Evolutionary conservation across 2,113 vertebrate species (phyloP), one percentile per base, ranked within the genome.

Genomic region (Phaethornis superciliosus): DNA sequence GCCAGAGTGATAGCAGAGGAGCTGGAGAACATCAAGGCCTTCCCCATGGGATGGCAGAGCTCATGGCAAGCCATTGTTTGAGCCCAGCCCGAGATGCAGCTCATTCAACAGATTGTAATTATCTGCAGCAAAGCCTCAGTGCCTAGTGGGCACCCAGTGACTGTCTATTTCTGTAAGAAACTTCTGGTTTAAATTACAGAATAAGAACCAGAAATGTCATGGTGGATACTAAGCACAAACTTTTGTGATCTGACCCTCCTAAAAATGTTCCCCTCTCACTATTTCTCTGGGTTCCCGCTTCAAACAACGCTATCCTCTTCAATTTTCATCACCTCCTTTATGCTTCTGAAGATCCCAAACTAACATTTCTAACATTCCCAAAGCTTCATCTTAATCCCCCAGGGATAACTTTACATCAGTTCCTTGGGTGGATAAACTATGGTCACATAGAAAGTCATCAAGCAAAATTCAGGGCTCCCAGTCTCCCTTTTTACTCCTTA

Each of bases 91-190:
- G 3, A 78, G 77, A 81, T 24, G 56, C 72, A 84, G 89, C 65
- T 93, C 92, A 89, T 90, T 92, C 91, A 87, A 81, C 90, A 86
- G 83, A 84, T 69, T 60, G 46, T 84, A 94, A 95, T 93, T 89
- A 86, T 93, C 86, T 84, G 70, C 83, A 92, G 94, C 78, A 94
- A 86, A 91, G 86, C 64, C 87, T 90, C 1, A 0, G 81, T 91
- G 94, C 77, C 91, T 91, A 89, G 93, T 90, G 94, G 95, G 89
- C 91, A 95, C 93, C 86, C 95, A 95, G 81, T 44, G 65, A 95
- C 90, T 96, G 93, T 85, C 89, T 96, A 81, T 92, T 92, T 93
- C 89, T 91, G 91, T 81, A 89, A 89, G 78, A 51, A 89, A 89
- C 0, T 2, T 69, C 93, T 96, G 95, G 3, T 93, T 85, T 85